A percentile compares a stretch with the other conserved stretches of the same genome.
phyloP scores from a whole-genome alignment of 2,888 invertebrate species.

The Agonopterix subpropinquella region DNA sequence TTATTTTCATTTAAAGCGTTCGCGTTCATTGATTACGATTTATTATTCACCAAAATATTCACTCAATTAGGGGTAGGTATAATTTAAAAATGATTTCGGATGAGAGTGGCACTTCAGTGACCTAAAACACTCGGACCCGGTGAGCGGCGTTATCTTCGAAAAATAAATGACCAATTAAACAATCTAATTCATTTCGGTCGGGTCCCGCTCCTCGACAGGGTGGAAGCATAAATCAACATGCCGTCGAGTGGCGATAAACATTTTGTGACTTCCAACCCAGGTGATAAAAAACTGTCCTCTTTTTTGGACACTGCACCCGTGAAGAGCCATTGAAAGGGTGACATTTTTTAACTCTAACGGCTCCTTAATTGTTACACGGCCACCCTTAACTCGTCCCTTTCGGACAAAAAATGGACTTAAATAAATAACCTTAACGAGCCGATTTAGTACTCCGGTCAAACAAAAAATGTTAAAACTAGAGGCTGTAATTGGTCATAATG shows the following conservation, averaged over 20 bases:
- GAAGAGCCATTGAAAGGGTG: conserved; percentile 57
- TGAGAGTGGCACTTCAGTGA: conserved; percentile 44
- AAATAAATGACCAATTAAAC: conserved; percentile 74
- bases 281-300: conserved; percentile 68
- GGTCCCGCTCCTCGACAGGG: conserved; percentile 46
- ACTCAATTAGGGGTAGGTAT: background rate
- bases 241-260: conserved; percentile 71
- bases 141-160: conserved; percentile 21
- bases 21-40: background rate
- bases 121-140: conserved; percentile 44
- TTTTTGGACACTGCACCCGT: conserved; percentile 57
- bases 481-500: conserved; percentile 46
- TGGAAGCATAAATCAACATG: conserved; percentile 73
- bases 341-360: conserved; percentile 69
- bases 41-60: background rate
- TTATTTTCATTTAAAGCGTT: conserved; percentile 10
- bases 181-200: conserved; percentile 68
- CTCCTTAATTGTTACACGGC: conserved; percentile 65
- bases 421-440: conserved; percentile 59
- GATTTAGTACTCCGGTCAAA: conserved; percentile 32
- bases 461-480: conserved; percentile 54
- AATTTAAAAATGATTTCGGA: background rate
- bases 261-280: conserved; percentile 72
- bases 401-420: conserved; percentile 58
- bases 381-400: conserved; percentile 59